Base-by-base conservation (phyloP, 2,888 invertebrate genomes). In the Crioceris asparagi region DNA sequence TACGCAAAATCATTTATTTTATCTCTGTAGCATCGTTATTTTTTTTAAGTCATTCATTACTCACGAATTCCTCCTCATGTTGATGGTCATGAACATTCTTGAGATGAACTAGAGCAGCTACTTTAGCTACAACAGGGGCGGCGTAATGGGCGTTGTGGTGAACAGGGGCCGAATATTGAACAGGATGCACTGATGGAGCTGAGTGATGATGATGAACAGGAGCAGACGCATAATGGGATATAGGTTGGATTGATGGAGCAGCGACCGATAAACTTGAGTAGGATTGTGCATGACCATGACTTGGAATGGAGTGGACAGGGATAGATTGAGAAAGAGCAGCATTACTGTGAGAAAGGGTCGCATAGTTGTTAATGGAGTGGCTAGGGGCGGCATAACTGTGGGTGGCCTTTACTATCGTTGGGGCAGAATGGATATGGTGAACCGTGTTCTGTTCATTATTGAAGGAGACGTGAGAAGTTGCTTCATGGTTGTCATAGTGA, bases 231-330 rank as follows among this genome's bases (percentile, higher is more conserved):
- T n/a, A n/a, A n/a, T n/a, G n/a, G n/a, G n/a, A n/a, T n/a, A n/a
- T 19, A 18, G 43, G 32, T 2, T 34, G 34, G 17, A 21, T 8
- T 10, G 36, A 14, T n/a, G n/a, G n/a, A 14, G 21, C 27, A 14
- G 14, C 27, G n/a, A n/a, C n/a, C 3, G 40, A 36, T 15, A 41
- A 21, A 8, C 35, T 35, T 7, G 43, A 35, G 30, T 44, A 39
- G n/a, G 36, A 36, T 17, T 36, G 38, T 12, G 40, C 33, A 17
- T 44, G 36, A 5, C 17, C 14, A 10, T 35, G 31, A 17, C 14
- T 14, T 27, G 27, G 27, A 64, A 48, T 72, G 48, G 1, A 68
- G 70, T 27, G 27, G 12, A 10, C 27, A 15, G 23, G n/a, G n/a
- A n/a, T n/a, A n/a, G n/a, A n/a, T n/a, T n/a, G n/a, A n/a, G n/a